phyloP scores from a whole-genome alignment of 2,797 vertebrate species.

The Poecilia wingei region DNA sequence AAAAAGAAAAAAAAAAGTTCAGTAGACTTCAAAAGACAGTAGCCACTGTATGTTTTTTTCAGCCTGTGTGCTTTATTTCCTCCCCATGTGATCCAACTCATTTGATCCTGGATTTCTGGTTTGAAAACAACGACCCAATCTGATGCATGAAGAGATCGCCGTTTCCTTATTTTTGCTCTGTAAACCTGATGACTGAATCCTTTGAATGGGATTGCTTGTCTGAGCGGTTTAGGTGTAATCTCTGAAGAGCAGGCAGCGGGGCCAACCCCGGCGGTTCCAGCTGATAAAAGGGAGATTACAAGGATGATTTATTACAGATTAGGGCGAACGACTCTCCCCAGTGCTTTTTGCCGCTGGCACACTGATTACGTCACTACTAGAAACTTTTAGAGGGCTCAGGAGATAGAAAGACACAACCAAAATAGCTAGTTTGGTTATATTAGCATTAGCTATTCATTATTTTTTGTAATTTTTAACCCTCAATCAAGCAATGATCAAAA shows the following conservation, averaged over 20 bases:
- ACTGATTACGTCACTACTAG: background rate
- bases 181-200: slow-evolving; percentile 42
- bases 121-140: background rate
- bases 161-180: slow-evolving; percentile 20
- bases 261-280: slow-evolving; percentile 42
- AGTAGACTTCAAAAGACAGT: no score
- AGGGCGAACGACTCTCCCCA: slow-evolving; percentile 32
- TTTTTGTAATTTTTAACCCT: slow-evolving; percentile 28
- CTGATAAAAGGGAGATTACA: slow-evolving; percentile 78
- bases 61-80: background rate
- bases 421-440: background rate
- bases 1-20: background rate
- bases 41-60: background rate
- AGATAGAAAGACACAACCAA: slow-evolving; percentile 6
- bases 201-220: slow-evolving; percentile 43
- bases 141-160: background rate
- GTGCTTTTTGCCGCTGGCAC: slow-evolving; percentile 12
- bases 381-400: slow-evolving; percentile 4
- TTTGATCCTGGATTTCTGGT: background rate
- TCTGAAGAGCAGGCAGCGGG: slow-evolving; percentile 44
- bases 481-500: slow-evolving; percentile 42
- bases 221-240: slow-evolving; percentile 65
- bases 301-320: slow-evolving; percentile 73
- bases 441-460: slow-evolving; percentile 9
- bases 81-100: background rate